These are phyloP conservation scores for Hyla sarda DNA, from an alignment of 2,113 vertebrate species.

Conservation along the genomic window DNA sequence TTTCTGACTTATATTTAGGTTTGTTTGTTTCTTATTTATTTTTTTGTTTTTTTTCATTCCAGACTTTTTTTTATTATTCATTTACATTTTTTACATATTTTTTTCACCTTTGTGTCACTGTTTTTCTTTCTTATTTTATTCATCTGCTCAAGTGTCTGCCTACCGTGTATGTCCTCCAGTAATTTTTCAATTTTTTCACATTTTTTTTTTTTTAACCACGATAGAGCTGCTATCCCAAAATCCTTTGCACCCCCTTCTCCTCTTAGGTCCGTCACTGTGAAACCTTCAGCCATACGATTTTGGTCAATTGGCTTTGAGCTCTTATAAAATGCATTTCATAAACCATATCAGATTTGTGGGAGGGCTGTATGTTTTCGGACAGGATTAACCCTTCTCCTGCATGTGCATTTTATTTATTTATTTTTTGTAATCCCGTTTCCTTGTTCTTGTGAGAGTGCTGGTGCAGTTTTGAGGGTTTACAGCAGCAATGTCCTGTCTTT, in stretches of 20 bases:
- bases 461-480: slow-evolving; percentile 35
- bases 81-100: no score
- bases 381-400: background rate
- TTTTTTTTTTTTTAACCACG: background rate
- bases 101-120: background rate
- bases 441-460: slow-evolving; percentile 27
- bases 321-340: background rate
- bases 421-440: background rate
- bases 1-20: background rate
- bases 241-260: slow-evolving; percentile 37
- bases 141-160: background rate
- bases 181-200: background rate
- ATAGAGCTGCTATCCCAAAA: slow-evolving; percentile 48
- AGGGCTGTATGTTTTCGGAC: background rate
- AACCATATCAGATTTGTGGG: no score
- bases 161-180: background rate
- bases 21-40: slow-evolving; percentile 56
- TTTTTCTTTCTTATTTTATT: background rate
- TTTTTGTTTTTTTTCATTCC: background rate
- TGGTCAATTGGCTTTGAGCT: background rate
- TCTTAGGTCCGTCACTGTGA: slow-evolving; percentile 3
- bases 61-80: no score
- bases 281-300: background rate
- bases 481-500: slow-evolving; percentile 40
- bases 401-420: slow-evolving; percentile 5